phyloP scores from a whole-genome alignment of 2,113 vertebrate species.

The Pogonocichla stellata region DNA sequence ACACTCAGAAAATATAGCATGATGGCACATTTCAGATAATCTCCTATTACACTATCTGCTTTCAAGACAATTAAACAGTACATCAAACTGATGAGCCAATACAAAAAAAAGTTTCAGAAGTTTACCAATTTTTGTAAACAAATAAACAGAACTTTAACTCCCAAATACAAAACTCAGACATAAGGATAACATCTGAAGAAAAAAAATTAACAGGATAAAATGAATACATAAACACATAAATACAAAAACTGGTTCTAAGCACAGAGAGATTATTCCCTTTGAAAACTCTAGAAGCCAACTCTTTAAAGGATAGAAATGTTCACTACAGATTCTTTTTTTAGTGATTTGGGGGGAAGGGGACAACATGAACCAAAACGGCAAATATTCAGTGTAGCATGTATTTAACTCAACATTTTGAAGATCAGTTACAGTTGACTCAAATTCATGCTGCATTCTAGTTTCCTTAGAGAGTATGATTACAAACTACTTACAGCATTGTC shows the following conservation, averaged over 20 bases:
- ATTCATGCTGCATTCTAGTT: not conserved
- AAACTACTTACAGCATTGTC: slow-evolving; percentile 82
- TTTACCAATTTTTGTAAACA: not conserved
- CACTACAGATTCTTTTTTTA: rapidly evolving
- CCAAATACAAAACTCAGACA: not conserved
- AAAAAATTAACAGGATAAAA: not conserved
- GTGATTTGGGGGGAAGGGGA: rapidly evolving
- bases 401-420: not conserved
- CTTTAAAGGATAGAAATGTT: not conserved
- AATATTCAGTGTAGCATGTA: not conserved
- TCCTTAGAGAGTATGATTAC: not conserved
- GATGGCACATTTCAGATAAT: not conserved
- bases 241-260: not conserved
- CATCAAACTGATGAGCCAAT: not conserved
- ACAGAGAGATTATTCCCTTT: not conserved
- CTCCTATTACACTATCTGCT: not conserved
- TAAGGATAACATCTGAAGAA: not conserved
- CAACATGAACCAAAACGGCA: not conserved
- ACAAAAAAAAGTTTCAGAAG: not conserved
- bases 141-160: not conserved
- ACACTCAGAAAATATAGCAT: not conserved
- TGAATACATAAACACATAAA: not conserved
- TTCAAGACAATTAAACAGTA: not conserved
- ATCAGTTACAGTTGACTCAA: not conserved
- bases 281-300: not conserved